Evolutionary conservation across 2,888 invertebrate species (phyloP).

Genomic region (Fissipunctia ypsillon): DNA sequence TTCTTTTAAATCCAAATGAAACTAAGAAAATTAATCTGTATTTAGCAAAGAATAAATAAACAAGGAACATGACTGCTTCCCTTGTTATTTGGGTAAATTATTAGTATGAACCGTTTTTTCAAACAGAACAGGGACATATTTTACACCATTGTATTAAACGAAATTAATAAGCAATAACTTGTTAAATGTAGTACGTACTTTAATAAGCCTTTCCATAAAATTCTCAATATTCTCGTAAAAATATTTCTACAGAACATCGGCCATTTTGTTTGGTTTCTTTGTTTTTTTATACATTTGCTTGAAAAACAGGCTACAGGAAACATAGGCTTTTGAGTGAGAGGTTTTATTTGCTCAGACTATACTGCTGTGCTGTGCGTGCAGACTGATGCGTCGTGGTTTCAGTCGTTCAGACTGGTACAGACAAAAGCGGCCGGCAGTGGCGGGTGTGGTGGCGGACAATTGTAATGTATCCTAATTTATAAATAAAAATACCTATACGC

Average conservation of each 20-base stretch:
- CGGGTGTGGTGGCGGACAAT: too few relatives aligned
- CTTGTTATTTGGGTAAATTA: slow-evolving; percentile 57
- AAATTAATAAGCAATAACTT: slow-evolving; percentile 35
- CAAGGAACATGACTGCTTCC: slow-evolving; percentile 67
- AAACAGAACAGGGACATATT: slow-evolving; percentile 46
- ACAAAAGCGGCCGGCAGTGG: too few relatives aligned
- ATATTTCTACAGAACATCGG: slow-evolving; percentile 78
- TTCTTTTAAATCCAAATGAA: not conserved
- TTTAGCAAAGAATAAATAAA: slow-evolving; percentile 71
- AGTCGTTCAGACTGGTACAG: too few relatives aligned
- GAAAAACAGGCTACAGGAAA: slow-evolving; percentile 7
- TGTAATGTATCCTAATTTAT: too few relatives aligned
- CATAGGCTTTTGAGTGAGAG: slow-evolving; percentile 36
- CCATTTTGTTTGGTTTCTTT: slow-evolving; percentile 85
- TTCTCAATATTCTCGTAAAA: slow-evolving; percentile 72
- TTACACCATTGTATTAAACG: slow-evolving; percentile 16
- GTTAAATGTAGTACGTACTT: slow-evolving; percentile 71
- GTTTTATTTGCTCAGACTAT: not conserved
- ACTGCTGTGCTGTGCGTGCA: not conserved
- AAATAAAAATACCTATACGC: too few relatives aligned
- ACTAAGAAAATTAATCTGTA: slow-evolving; percentile 27
- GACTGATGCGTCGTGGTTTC: not conserved
- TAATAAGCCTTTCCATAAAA: slow-evolving; percentile 69
- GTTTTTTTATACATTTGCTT: slow-evolving; percentile 38
- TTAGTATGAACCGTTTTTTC: slow-evolving; percentile 37